A percentile compares a stretch with the other conserved stretches of the same genome.
Conservation (phyloP, 2,113 vertebrate genomes). For the cattle (Bos taurus) region DNA sequence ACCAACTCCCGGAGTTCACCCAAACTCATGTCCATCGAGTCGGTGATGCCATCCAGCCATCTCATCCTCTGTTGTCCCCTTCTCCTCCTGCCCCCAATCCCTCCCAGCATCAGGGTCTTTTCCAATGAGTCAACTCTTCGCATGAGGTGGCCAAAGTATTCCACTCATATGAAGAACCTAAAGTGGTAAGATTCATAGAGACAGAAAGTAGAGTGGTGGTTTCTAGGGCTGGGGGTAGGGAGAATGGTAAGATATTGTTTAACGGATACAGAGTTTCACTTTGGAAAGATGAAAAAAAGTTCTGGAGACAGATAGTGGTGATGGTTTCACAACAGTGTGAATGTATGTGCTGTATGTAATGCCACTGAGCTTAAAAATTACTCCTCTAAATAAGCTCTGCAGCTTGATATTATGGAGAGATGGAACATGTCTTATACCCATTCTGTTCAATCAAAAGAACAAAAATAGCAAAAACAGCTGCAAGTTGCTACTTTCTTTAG, state of each 20-base stretch:
- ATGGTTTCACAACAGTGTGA: background rate
- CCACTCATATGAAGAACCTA: background rate
- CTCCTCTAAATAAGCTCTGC: background rate
- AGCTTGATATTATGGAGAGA: background rate
- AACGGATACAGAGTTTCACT: background rate
- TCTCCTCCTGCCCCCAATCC: no score
- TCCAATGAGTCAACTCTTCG: no score
- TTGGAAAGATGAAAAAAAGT: background rate
- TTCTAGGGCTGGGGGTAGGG: no score
- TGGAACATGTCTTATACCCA: background rate
- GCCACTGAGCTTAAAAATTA: background rate
- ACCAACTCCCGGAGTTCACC: no score
- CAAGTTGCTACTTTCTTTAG: background rate
- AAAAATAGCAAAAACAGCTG: background rate
- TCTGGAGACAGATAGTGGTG: background rate
- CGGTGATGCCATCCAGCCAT: no score
- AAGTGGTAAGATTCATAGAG: background rate
- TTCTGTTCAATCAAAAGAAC: background rate
- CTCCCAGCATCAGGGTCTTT: no score
- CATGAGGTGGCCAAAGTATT: background rate
- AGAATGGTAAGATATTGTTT: background rate
- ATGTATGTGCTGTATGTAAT: background rate
- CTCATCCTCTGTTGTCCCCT: no score
- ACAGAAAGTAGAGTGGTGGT: background rate
- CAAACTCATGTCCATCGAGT: no score